Evolutionary conservation across 2,888 invertebrate species (phyloP).

Genomic region (Trichopria drosophilae): DNA sequence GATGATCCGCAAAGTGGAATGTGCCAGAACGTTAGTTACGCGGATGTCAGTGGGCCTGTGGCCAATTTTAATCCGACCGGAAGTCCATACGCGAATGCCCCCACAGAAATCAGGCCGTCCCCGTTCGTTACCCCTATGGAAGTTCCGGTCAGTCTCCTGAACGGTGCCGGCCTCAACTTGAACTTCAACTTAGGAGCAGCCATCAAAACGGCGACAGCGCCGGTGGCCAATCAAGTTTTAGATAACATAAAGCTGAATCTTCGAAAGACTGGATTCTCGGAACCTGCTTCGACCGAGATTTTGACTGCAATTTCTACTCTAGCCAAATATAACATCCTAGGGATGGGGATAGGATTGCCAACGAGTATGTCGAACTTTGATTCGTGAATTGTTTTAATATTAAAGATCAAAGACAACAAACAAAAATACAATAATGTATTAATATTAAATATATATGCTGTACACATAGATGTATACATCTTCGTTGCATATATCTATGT

Average conservation of each 20-base stretch:
- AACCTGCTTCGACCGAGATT: constrained; percentile 86
- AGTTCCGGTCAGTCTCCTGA: constrained; percentile 65
- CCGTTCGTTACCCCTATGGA: constrained; percentile 54
- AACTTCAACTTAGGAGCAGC: constrained; percentile 78
- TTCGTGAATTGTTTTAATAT: no score
- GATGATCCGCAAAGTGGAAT: constrained; percentile 98
- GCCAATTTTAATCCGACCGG: constrained; percentile 96
- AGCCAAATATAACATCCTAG: constrained; percentile 91
- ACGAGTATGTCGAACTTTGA: constrained; percentile 61
- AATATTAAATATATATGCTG: no score
- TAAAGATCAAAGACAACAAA: no score
- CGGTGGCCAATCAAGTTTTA: constrained; percentile 78
- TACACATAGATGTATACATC: no score
- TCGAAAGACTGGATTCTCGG: constrained; percentile 86
- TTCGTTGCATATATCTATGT: no score
- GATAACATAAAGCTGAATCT: constrained; percentile 88
- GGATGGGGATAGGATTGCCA: constrained; percentile 71
- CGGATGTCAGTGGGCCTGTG: constrained; percentile 92
- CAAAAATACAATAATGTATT: no score
- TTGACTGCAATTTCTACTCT: constrained; percentile 87
- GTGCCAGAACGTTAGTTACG: constrained; percentile 95
- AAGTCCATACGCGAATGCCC: constrained; percentile 83
- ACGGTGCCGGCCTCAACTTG: constrained; percentile 72
- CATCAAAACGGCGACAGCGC: constrained; percentile 72
- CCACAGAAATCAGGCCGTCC: constrained; percentile 59